phyloP scores from a whole-genome alignment of 2,113 vertebrate species.

The Axis porcinus region DNA sequence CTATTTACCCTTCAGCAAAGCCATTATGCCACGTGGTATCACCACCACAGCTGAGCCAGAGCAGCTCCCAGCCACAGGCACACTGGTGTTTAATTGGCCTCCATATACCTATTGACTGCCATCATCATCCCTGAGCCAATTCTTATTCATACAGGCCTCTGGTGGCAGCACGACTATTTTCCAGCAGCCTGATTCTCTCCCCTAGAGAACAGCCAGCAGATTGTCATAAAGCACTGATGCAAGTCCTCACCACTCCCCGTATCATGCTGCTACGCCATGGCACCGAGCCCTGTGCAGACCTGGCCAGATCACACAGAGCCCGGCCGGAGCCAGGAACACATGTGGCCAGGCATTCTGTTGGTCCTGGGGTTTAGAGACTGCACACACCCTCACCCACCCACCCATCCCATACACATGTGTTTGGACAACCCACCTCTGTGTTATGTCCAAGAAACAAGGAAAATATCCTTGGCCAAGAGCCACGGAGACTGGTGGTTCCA shows the following conservation, averaged over 20 bases:
- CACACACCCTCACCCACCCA: not conserved
- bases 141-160: not conserved
- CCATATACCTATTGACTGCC: slow-evolving; percentile 7
- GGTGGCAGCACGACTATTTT: not conserved
- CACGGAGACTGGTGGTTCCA: not conserved
- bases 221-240: slow-evolving; percentile 33
- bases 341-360: slow-evolving; percentile 1
- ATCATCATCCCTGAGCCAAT: not conserved
- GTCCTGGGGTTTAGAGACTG: not conserved
- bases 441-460: not conserved
- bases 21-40: not conserved
- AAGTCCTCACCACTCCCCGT: not conserved
- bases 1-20: slow-evolving; percentile 6
- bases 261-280: not conserved
- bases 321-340: not conserved
- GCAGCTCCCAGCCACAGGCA: not conserved
- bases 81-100: slow-evolving; percentile 47
- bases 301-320: not conserved
- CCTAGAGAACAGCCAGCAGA: slow-evolving; percentile 56
- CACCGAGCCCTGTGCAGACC: not conserved
- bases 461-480: not conserved
- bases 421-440: not conserved
- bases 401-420: not conserved
- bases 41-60: not conserved
- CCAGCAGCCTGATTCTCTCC: slow-evolving; percentile 7